phyloP scores from a whole-genome alignment of 2,113 vertebrate species.

The Ictalurus punctatus region DNA sequence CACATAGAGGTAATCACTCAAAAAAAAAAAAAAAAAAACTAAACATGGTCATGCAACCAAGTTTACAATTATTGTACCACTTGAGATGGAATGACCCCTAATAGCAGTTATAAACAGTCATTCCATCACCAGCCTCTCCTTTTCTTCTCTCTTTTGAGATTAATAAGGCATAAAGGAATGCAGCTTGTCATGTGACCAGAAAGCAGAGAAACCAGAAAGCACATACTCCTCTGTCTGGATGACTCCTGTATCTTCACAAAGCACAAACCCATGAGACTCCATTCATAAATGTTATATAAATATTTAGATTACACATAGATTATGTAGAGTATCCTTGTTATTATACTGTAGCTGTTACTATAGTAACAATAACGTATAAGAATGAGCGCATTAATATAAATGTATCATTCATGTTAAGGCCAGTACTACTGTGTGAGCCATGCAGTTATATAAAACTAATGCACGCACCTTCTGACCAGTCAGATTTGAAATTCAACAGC shows the following conservation, averaged over 20 bases:
- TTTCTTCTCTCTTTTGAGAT: background rate
- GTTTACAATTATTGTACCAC: too few species aligned
- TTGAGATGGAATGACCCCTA: too few species aligned
- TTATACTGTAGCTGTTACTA: conserved; percentile 4
- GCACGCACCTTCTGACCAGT: background rate
- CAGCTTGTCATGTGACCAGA: background rate
- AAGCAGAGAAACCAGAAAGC: background rate
- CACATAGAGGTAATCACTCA: too few species aligned
- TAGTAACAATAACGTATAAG: background rate
- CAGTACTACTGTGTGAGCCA: background rate
- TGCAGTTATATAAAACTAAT: background rate
- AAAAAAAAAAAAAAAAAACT: too few species aligned
- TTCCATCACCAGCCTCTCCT: background rate
- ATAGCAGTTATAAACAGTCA: background rate
- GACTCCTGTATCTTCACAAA: background rate
- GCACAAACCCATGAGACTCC: background rate
- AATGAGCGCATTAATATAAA: background rate
- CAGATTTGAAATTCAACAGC: background rate
- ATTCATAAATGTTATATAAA: background rate
- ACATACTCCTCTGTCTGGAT: background rate
- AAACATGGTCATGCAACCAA: too few species aligned
- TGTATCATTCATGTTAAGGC: background rate
- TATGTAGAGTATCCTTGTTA: background rate
- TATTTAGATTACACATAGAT: background rate
- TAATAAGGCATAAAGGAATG: background rate